Evolutionary conservation across 2,888 invertebrate species (phyloP).

Genomic region (Keiferia lycopersicella): DNA sequence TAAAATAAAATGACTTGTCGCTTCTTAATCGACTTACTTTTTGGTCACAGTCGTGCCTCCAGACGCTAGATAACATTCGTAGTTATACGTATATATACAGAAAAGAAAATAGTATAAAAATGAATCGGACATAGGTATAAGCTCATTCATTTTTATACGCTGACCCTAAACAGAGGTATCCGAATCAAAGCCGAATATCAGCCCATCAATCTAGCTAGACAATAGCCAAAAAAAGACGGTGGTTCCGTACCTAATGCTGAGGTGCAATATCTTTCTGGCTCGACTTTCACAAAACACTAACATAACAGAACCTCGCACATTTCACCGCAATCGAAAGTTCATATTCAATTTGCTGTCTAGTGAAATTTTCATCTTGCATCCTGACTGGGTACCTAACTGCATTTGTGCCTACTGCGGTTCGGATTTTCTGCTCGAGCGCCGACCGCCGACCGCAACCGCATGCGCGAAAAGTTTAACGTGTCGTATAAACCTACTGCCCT

Average conservation of each 20-base stretch:
- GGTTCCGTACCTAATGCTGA: slow-evolving; percentile 8
- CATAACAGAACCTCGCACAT: slow-evolving; percentile 41
- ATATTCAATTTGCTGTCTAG: slow-evolving; percentile 61
- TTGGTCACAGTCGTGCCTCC: neutral
- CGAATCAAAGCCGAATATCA: slow-evolving; percentile 20
- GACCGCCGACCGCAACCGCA: slow-evolving; percentile 52
- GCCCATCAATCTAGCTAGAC: slow-evolving; percentile 20
- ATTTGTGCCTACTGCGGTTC: slow-evolving; percentile 32
- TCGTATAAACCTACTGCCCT: slow-evolving; percentile 17
- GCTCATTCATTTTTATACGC: neutral
- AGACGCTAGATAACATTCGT: no score
- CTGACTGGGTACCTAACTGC: neutral
- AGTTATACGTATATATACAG: no score
- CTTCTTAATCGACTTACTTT: neutral
- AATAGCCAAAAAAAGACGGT: neutral
- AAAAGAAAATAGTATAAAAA: neutral
- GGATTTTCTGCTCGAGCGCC: slow-evolving; percentile 29
- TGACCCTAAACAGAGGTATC: slow-evolving; percentile 6
- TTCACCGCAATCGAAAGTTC: slow-evolving; percentile 60
- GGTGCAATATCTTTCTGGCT: slow-evolving; percentile 11
- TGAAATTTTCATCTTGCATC: slow-evolving; percentile 51
- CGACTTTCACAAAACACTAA: slow-evolving; percentile 28
- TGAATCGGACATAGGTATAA: neutral
- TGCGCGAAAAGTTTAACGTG: slow-evolving; percentile 48
- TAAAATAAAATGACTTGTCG: no score